Evolutionary conservation across 2,888 invertebrate species (phyloP), one percentile per base, ranked within the genome.

Genomic region (Andrena flavipes): DNA sequence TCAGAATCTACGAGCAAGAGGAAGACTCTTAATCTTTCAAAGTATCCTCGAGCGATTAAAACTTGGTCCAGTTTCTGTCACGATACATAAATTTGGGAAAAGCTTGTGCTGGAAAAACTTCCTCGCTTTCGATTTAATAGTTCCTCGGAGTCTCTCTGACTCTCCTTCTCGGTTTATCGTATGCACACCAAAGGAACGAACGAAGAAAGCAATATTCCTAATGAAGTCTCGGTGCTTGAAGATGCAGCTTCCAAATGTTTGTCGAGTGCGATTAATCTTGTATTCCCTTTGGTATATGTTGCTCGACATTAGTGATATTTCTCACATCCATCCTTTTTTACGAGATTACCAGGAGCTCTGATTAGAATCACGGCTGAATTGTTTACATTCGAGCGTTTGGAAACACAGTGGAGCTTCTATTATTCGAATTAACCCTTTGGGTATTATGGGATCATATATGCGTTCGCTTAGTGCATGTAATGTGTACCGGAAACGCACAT

Each of bases 21-120:
- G 42, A 42, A 42, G 42, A 42, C 42, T 42, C 42, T 42, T 16
- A 42, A 42, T 42, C 42, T 42, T 16, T 16, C 16, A 42, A 42
- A 42, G 16, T 76, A 73, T 81, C 76, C 60, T 68, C 16, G 71
- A 64, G 62, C 42, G 67, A 59, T 74, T 74, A 48, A 56, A 74
- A 59, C 74, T 65, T 67, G 35, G 35, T 42, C 49, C 30, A 33
- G 10, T 60, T 59, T 48, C 74, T 30, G 29, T 16, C 26, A 16
- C 23, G 48, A 74, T 60, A 67, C 23, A 23, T 30, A 65, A 74
- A 59, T 74, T 59, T 48, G 33, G 35, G 33, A 10, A n/a, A 69
- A 56, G 35, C 69, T 56, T 10, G 26, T 6, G 48, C 51, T 13
- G 29, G 26, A 30, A 65, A 56, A 65, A 56, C 42, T 48, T 56